Evolutionary conservation across 2,113 vertebrate genomes (phyloP), one percentile per base, ranked within the genome.

Genomic region (Pardalotus punctatus): DNA sequence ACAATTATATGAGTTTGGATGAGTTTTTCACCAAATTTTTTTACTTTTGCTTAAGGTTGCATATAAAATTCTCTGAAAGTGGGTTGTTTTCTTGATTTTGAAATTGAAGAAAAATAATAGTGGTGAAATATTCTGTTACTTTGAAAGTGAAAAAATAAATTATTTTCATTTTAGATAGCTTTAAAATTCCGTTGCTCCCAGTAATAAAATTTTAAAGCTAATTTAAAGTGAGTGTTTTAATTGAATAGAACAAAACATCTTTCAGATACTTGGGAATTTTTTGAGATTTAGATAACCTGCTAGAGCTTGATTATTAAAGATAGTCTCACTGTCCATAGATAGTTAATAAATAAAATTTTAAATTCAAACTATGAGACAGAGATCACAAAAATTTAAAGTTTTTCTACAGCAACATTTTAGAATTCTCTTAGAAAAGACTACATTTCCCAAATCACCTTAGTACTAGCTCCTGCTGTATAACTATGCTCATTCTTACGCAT

Each of bases 61-160:
- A 3, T 11, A 47, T 8, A 53, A 56, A 60, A 23, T 61, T 56
- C 31, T 8, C 10, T 64, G 23, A 28, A 79, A 82, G 33, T 23
- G 0, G 1, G 3, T 1, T 25, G 2, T 64, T 72, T 50, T 5
- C 1, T 65, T 79, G 10, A 76, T 57, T 86, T 53, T 47, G 10
- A 16, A 77, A 65, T 31, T 38, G 7, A 91, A 48, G 16, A 86
- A 35, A 12, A 73, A 45, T 22, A 45, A 4, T 33, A 54, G n/a
- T 17, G 7, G 7, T 29, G 9, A 76, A 69, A 85, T 43, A 9
- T 23, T 56, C 13, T 47, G 1, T n/a, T 51, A 36, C 13, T 78
- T 60, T 72, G 24, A 65, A 76, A 60, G 31, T 31, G 2, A 60
- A 80, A 79, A 84, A 70, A 16, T 2, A 57, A 60, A 8, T 28